These are phyloP conservation scores for Epinephelus lanceolatus DNA, from an alignment of 2,113 vertebrate genomes.

Conservation along the genomic window DNA sequence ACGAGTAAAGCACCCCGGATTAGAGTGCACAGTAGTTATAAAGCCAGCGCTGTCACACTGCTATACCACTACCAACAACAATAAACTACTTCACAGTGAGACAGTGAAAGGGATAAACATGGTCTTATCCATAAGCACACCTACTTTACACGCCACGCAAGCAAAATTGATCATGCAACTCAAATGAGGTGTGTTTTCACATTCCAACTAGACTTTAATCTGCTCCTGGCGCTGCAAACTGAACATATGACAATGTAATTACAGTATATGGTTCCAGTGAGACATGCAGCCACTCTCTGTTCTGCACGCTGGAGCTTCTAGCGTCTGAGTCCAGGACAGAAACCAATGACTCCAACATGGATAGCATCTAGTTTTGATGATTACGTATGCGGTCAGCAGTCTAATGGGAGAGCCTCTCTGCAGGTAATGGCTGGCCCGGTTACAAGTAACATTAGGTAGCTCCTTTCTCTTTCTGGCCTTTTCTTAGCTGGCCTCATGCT, in stretches of 20 bases:
- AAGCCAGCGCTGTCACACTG: constrained; percentile 57
- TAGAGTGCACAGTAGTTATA: constrained; percentile 41
- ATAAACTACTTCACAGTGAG: constrained; percentile 50
- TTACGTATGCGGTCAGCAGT: constrained; percentile 48
- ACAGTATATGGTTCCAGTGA: constrained; percentile 50
- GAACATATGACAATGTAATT: constrained; percentile 70
- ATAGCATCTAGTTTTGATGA: constrained; percentile 52
- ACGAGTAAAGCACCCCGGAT: constrained; percentile 54
- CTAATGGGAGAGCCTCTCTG: constrained; percentile 65
- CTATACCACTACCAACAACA: constrained; percentile 35
- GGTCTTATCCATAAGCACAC: constrained; percentile 68
- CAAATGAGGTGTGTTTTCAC: constrained; percentile 50
- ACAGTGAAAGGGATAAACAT: constrained; percentile 57
- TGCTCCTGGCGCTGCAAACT: constrained; percentile 63
- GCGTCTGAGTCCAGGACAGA: constrained; percentile 10
- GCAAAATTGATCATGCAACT: constrained; percentile 64
- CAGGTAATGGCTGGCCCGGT: constrained; percentile 67
- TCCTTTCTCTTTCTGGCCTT: constrained; percentile 73
- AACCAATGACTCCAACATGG: constrained; percentile 18
- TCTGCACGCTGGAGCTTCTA: constrained; percentile 1
- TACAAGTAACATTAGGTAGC: constrained; percentile 69
- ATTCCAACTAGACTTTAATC: constrained; percentile 60
- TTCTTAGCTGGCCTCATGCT: constrained; percentile 76
- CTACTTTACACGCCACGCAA: constrained; percentile 46
- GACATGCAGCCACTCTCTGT: constrained; percentile 43